Base-by-base conservation (phyloP, 2,113 vertebrate genomes). In the Phyllostomus discolor region DNA sequence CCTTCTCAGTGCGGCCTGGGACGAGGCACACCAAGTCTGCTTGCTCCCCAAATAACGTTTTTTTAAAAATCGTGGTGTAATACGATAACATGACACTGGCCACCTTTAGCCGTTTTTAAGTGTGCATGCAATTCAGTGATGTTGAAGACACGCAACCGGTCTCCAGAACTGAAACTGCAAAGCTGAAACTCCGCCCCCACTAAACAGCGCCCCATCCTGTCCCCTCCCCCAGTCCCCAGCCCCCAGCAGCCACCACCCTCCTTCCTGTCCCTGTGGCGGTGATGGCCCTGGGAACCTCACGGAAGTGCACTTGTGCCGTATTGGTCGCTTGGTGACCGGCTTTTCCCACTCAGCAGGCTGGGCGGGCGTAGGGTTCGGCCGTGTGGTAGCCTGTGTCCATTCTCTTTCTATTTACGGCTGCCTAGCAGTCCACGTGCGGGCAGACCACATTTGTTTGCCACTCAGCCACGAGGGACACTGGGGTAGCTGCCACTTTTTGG, bases 1-100 rank as follows among this genome's bases (percentile, higher is more conserved):
- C 4, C 22, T 3, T 41, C 24, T 52, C 35, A 2, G 6, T 1
- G 0, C 10, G 24, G 7, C 59, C 12, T 7, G 0, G 1, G 24
- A 81, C 5, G 19, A 75, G 48, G 10, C 41, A 6, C 2, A 1
- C 7, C 4, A 62, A 12, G n/a, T 57, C 17, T 41, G 5, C 1
- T 1, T 43, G 1, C 48, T 85, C 73, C 43, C 52, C 67, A 2
- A 59, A 24, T 11, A 14, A 35, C 28, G 12, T 76, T 31, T 59
- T 46, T 2, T 38, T 26, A 24, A 12, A 67, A 8, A 11, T 46
- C 20, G 5, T 31, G 35, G 5, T 33, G 35, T 81, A 54, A 80
- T 11, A 20, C 1, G 3, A 0, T 5, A 35, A 46, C 6, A 5
- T n/a, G 15, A 50, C 64, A 17, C 14, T 57, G 20, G 9, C 62